phyloP scores from a whole-genome alignment of 2,113 vertebrate species.

The Sarotherodon lohbergeri region DNA sequence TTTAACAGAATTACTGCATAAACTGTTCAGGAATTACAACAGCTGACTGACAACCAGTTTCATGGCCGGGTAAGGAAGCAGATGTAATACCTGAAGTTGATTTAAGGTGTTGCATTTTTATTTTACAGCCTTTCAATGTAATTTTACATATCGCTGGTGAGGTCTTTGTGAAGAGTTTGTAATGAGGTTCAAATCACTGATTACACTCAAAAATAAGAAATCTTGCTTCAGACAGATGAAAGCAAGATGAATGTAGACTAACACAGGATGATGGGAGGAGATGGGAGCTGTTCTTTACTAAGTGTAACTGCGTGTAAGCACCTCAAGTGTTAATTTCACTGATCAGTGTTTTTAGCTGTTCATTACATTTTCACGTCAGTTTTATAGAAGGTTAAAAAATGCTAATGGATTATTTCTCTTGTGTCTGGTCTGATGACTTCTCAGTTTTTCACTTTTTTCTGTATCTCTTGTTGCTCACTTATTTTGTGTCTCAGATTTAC shows the following conservation, averaged over 20 bases:
- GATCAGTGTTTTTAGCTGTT: neutral
- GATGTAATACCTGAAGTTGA: neutral
- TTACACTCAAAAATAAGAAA: no score
- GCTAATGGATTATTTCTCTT: neutral
- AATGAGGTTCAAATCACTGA: no score
- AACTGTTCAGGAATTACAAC: neutral
- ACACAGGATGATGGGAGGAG: no score
- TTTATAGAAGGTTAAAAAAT: neutral
- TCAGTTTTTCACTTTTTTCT: neutral
- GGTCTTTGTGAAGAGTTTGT: no score
- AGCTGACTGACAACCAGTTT: neutral
- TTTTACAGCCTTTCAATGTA: neutral
- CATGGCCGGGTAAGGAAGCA: accelerated
- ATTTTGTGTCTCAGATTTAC: neutral
- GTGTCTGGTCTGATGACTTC: neutral
- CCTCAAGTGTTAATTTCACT: neutral
- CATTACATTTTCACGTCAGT: neutral
- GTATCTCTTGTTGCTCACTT: neutral
- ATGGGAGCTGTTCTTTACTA: no score
- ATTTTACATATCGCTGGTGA: neutral
- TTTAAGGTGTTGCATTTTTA: neutral
- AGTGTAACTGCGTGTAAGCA: neutral
- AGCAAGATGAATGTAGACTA: no score
- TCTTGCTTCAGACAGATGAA: no score
- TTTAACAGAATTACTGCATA: neutral